These are phyloP conservation scores for Lucilia sericata DNA, from an alignment of 1,140 invertebrate genomes.

Conservation along the genomic window DNA sequence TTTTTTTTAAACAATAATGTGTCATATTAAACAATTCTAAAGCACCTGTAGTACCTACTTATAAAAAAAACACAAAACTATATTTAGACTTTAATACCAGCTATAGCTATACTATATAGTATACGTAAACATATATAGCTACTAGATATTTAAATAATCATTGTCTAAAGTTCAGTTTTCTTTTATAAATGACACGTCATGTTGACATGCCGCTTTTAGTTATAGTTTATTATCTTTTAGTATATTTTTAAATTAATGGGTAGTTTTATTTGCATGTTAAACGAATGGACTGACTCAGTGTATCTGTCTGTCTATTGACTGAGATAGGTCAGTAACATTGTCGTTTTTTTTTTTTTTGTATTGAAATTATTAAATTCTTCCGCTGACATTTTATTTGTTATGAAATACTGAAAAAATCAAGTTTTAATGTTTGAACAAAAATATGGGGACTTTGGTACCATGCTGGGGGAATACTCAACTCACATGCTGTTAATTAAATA, in stretches of 20 bases:
- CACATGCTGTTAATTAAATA: too few relatives aligned
- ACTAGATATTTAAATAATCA: not conserved
- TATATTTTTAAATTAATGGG: not conserved
- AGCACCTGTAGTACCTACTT: not conserved
- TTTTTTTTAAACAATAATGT: too few relatives aligned
- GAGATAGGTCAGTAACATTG: conserved; percentile 20
- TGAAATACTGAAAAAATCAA: not conserved
- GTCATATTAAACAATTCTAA: not conserved
- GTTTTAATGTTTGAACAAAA: not conserved
- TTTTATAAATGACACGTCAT: not conserved
- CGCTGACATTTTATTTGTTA: too few relatives aligned
- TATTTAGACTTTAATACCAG: too few relatives aligned
- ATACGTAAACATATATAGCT: too few relatives aligned
- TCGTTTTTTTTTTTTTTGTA: not conserved
- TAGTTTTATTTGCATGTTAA: too few relatives aligned
- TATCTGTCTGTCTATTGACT: not conserved
- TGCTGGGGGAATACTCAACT: too few relatives aligned
- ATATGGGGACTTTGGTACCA: not conserved
- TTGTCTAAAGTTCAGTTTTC: not conserved
- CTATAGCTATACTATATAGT: too few relatives aligned
- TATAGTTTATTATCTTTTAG: too few relatives aligned
- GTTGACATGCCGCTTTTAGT: not conserved
- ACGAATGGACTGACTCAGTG: not conserved
- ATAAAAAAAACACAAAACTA: too few relatives aligned
- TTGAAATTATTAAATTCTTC: not conserved